Evolutionary conservation across 2,797 vertebrate genomes (phyloP), one percentile per base, ranked within the genome.

Genomic region (Sphenodon punctatus): DNA sequence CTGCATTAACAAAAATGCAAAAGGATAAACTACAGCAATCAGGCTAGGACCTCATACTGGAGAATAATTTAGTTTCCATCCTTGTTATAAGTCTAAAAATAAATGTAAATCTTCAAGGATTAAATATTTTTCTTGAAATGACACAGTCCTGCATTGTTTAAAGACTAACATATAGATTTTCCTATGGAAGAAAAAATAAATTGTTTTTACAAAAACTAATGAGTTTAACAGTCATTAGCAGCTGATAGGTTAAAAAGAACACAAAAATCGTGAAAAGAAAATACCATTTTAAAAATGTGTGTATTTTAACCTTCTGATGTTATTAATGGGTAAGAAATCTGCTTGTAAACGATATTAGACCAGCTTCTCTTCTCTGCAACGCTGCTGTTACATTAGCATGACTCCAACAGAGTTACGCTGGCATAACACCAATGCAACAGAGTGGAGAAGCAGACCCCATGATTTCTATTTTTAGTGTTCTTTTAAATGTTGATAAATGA

Each of bases 61-160:
- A 89, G 65, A 68, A 46, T 10, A 45, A 73, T 69, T 80, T 74
- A 69, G 22, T 82, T 90, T 79, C 66, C 25, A 77, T 59, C 10
- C 71, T 77, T n/a, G 43, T 65, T 72, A 25, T 76, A 83, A 87
- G 67, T 49, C 41, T 82, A 66, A 89, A 91, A 90, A 80, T 60
- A 79, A 68, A 69, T 48, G 2, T 70, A 77, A 67, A 73, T 85
- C 45, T 87, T 85, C 43, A 46, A 84, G 78, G 19, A 58, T 48
- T 79, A 85, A 82, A 89, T 73, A 89, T 87, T 83, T 89, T 63
- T 11, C 39, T 86, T 88, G 88, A 74, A 91, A 74, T 46, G 22
- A 38, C 34, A 42, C 10, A 30, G 48, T 45, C 27, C 61, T 59
- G 42, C 63, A 67, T n/a, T 30, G 3, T 46, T 43, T 55, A 69